Evolutionary conservation across 2,113 vertebrate genomes (phyloP), one percentile per base, ranked within the genome.

Genomic region (Physeter macrocephalus): DNA sequence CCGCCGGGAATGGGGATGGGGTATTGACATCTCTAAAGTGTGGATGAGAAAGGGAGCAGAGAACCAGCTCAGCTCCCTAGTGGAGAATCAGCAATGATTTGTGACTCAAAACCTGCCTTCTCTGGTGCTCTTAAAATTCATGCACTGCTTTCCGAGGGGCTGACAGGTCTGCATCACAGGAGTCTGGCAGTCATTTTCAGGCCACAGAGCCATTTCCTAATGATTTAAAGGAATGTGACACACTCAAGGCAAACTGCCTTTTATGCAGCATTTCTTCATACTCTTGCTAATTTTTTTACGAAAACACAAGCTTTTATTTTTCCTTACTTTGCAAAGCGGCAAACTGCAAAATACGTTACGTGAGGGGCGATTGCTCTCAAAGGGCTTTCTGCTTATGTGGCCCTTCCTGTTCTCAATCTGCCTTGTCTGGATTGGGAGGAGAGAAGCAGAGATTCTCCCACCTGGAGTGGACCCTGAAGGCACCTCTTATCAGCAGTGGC

Each of bases 81-180:
- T 14, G 25, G 17, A 54, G 87, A 13, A n/a, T 20, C 72, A 1
- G 5, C 27, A 54, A 10, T 25, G 77, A 59, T 12, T 54, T 36
- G 49, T 39, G 15, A 3, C 29, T 49, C 62, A 17, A 9, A 57
- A 36, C 14, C 25, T 3, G 9, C 36, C 74, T 34, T 34, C 46
- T 4, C 36, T 2, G 17, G 11, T 3, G 8, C 78, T 34, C 43
- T 31, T 23, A 1, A 3, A 39, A 69, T 4, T 6, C 41, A n/a
- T 1, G 31, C 6, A 0, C 69, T 59, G 49, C 57, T 3, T 52
- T 46, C 15, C 20, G 75, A 61, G 43, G 41, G 3, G 12, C 36
- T 18, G 17, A n/a, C 6, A 52, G 90, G 27, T 15, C 6, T 29
- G 46, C 0, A 0, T n/a, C 39, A 4, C 13, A 0, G 8, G 72